Conservation (phyloP, 37 sponge, comb jelly and placozoan species). For the Spongilla lacustris region DNA sequence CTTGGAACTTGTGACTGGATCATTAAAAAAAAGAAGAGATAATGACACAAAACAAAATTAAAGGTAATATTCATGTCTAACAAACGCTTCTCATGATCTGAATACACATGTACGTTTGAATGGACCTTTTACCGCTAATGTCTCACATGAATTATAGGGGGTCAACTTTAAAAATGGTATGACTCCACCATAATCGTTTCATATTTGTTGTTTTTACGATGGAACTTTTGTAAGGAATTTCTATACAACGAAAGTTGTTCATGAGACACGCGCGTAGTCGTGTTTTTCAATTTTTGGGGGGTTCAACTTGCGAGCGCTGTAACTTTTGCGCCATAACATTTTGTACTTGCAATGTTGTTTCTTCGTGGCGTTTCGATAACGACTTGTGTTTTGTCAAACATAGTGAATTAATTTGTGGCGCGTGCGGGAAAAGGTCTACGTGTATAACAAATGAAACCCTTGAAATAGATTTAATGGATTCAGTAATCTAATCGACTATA, state of each 20-base stretch:
- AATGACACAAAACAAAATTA: background rate
- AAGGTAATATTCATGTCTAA: background rate
- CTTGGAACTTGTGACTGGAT: no score
- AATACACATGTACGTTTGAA: slow-evolving; percentile 1
- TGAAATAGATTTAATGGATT: no score
- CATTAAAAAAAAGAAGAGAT: no score
- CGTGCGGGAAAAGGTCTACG: no score
- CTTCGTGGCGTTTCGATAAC: no score
- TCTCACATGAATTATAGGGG: background rate
- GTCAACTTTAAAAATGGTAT: background rate
- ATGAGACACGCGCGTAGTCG: background rate
- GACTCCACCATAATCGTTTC: background rate
- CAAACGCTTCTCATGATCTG: background rate
- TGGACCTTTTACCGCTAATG: background rate
- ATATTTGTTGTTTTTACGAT: background rate
- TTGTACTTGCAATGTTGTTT: background rate
- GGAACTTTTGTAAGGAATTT: background rate
- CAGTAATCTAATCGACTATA: no score
- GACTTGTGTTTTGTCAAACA: no score
- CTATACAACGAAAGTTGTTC: background rate
- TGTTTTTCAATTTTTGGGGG: background rate
- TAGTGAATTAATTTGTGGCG: no score
- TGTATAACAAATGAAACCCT: no score
- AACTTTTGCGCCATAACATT: background rate
- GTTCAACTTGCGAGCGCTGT: background rate